Percentiles rank a stretch among this genome's conserved stretches.
Conservation (phyloP, 2,888 invertebrate genomes). For the Yponomeuta malinellus region DNA sequence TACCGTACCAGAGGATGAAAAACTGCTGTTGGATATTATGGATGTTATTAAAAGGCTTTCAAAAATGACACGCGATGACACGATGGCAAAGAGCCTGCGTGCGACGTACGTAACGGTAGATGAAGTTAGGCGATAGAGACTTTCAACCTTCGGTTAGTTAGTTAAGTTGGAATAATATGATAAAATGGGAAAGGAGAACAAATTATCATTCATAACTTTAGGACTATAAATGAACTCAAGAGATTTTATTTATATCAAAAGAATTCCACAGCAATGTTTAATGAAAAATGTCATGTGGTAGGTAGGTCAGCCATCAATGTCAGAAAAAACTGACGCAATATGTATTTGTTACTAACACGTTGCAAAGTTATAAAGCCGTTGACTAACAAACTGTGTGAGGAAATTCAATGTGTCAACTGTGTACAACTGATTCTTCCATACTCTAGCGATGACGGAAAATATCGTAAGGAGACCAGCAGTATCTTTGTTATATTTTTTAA, state of each 20-base stretch:
- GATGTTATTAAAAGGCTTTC: too few relatives aligned
- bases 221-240: background rate
- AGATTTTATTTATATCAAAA: background rate
- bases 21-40: background rate
- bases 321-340: background rate
- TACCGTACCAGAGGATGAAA: constrained; percentile 5
- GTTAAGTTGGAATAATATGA: too few relatives aligned
- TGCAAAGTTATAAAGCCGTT: background rate
- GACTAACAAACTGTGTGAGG: constrained; percentile 1
- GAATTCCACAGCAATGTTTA: background rate
- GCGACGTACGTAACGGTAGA: too few relatives aligned
- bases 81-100: too few relatives aligned
- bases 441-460: background rate
- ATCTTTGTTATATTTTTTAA: background rate
- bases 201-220: background rate
- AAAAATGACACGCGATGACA: too few relatives aligned
- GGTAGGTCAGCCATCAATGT: constrained; percentile 2
- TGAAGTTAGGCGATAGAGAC: too few relatives aligned
- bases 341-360: background rate
- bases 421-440: background rate
- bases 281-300: background rate
- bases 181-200: too few relatives aligned
- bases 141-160: too few relatives aligned
- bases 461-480: background rate
- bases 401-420: constrained; percentile 1